Evolutionary conservation across 2,113 vertebrate genomes (phyloP).

Genomic region (Electrona antarctica): DNA sequence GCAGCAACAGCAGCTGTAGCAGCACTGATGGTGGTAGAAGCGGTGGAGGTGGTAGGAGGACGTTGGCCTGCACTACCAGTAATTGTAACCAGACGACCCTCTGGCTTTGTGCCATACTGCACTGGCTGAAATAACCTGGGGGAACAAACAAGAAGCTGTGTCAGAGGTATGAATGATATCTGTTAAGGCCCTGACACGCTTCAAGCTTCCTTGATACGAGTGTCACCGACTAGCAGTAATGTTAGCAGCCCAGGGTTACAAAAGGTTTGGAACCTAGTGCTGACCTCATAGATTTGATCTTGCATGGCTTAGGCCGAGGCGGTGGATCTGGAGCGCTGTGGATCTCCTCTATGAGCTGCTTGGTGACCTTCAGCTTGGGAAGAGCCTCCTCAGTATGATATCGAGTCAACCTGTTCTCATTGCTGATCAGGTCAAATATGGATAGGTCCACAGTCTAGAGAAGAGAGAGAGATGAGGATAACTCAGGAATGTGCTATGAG

Average conservation of each 20-base stretch:
- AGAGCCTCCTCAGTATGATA: slow-evolving; percentile 86
- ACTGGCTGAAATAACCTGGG: slow-evolving; percentile 90
- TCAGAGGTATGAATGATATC: too few species aligned
- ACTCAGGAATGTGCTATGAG: neutral
- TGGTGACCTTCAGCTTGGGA: slow-evolving; percentile 87
- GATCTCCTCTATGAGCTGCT: slow-evolving; percentile 91
- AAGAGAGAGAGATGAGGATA: neutral
- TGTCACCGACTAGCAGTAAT: slow-evolving; percentile 4
- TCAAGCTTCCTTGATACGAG: too few species aligned
- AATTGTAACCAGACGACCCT: slow-evolving; percentile 84
- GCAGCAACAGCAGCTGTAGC: slow-evolving; percentile 63
- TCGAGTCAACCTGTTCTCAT: slow-evolving; percentile 86
- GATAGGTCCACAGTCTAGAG: slow-evolving; percentile 83
- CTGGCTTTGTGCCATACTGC: slow-evolving; percentile 91
- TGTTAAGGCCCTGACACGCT: too few species aligned
- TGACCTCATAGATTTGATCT: slow-evolving; percentile 91
- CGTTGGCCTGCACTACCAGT: slow-evolving; percentile 73
- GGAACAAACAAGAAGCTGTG: neutral
- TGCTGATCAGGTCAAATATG: slow-evolving; percentile 87
- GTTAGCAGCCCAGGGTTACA: neutral
- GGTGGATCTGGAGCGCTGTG: slow-evolving; percentile 82
- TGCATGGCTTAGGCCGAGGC: slow-evolving; percentile 81
- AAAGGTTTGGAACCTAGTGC: neutral
- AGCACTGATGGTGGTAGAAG: slow-evolving; percentile 42
- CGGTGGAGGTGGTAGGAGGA: slow-evolving; percentile 66